A percentile compares a stretch with the other conserved stretches of the same genome.
These are phyloP conservation scores for Muricea muricata DNA, from an alignment of 92 coral and sea anemone species.

Conservation along the genomic window DNA sequence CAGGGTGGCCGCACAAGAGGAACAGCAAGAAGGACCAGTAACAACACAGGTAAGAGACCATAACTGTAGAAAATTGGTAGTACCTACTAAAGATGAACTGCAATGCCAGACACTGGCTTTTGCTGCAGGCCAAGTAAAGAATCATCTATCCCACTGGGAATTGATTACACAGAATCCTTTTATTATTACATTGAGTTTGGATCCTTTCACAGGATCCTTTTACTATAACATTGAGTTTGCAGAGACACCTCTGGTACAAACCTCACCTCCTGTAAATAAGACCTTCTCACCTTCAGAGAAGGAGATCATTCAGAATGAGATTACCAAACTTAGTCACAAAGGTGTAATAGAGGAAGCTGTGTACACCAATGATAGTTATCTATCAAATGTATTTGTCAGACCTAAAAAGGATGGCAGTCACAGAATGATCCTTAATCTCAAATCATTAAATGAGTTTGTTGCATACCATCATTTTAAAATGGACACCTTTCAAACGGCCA, in stretches of 20 bases:
- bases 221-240: conserved; percentile 36
- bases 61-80: not conserved
- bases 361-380: not conserved
- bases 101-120: not conserved
- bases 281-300: not conserved
- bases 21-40: not conserved
- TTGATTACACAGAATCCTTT: conserved; percentile 22
- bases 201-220: no score
- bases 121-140: not conserved
- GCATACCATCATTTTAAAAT: conserved; percentile 11
- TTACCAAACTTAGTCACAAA: conserved; percentile 26
- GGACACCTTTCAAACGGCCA: not conserved
- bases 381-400: not conserved
- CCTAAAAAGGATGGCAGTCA: conserved; percentile 25
- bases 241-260: not conserved
- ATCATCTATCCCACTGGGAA: conserved; percentile 26
- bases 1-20: not conserved
- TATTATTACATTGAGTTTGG: not conserved
- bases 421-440: conserved; percentile 3
- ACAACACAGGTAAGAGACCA: not conserved
- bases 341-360: conserved; percentile 20
- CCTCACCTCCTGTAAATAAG: not conserved
- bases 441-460: not conserved
- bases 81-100: not conserved
- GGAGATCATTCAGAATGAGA: not conserved